Base-by-base conservation (phyloP, 1,140 invertebrate genomes). In the Drosophila parabipectinata region DNA sequence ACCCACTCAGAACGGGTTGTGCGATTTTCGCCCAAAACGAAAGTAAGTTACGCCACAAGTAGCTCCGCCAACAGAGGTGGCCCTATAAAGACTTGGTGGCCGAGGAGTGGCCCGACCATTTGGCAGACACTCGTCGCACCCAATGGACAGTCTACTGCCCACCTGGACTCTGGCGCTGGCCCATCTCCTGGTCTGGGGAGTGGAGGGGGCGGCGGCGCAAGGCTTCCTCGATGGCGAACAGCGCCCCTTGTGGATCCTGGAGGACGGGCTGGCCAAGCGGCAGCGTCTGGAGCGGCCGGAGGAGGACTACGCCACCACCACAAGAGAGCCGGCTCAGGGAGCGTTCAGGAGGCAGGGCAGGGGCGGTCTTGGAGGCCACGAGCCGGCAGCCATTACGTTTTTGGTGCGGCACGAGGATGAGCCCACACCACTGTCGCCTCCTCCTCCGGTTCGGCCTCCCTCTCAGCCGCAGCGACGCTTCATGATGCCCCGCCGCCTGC, bases 211-310 rank as follows among this genome's bases (percentile, higher is more conserved):
- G 0, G 2, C 44, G 32, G 79, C 45, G 0, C 39, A 67, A 9
- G 72, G 55, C 34, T 83, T 74, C 14, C 28, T 81, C 41, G 52
- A 69, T 18, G 57, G 21, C 7, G 67, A 77, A 0, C 73, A 81
- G 9, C 74, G 90, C 0, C 90, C 90, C 1, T 55, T 91, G 0
- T 91, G 90, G 90, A 81, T 91, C 69, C 71, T 91, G 10, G 82
- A 91, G 21, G 90, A 91, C 44, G 57, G 75, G 18, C 60, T 77
- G 61, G 30, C 61, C 53, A 84, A 77, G 37, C 32, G 80, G 9
- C 76, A 84, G 21, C 50, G 66, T 0, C 57, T 24, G 41, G 59
- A 66, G 1, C 41, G 77, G 1, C 41, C 26, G 0, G 60, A 71
- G 2, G 39, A 34, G 18, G 63, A 85, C 2, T 84, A 82, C 60